Conservation (phyloP, 2,888 invertebrate species). For the Dryococelus australis region DNA sequence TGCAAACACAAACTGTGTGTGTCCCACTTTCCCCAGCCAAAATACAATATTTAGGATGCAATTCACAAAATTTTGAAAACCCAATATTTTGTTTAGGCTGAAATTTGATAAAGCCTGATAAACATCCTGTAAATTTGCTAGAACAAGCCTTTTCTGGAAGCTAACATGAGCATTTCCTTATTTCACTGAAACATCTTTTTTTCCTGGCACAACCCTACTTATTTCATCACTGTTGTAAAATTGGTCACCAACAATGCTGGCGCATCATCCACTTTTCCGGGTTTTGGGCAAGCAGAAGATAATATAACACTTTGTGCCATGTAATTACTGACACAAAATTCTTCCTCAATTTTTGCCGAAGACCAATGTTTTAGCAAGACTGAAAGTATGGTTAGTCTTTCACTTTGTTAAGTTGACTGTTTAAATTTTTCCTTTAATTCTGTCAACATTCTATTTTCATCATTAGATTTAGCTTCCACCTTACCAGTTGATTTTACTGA, state of each 20-base stretch:
- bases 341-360: neutral
- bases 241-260: no score
- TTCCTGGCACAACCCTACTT: conserved; percentile 3
- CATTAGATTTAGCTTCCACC: neutral
- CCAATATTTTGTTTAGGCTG: neutral
- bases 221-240: neutral
- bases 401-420: neutral
- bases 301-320: neutral
- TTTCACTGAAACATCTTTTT: neutral
- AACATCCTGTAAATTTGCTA: neutral
- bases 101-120: neutral
- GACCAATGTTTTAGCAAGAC: neutral
- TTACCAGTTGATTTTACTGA: neutral
- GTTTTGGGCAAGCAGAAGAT: neutral
- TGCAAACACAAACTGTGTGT: conserved; percentile 5
- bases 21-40: neutral
- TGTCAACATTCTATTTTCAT: neutral
- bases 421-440: no score
- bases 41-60: neutral
- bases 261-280: no score
- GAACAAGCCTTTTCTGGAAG: conserved; percentile 19
- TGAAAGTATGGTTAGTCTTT: neutral
- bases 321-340: conserved; percentile 17
- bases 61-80: conserved; percentile 18
- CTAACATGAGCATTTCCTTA: neutral